Percentiles rank a stretch among this genome's conserved stretches.
Conservation (phyloP, 2,888 invertebrate species). For the Amblyjoppa fuscipennis region DNA sequence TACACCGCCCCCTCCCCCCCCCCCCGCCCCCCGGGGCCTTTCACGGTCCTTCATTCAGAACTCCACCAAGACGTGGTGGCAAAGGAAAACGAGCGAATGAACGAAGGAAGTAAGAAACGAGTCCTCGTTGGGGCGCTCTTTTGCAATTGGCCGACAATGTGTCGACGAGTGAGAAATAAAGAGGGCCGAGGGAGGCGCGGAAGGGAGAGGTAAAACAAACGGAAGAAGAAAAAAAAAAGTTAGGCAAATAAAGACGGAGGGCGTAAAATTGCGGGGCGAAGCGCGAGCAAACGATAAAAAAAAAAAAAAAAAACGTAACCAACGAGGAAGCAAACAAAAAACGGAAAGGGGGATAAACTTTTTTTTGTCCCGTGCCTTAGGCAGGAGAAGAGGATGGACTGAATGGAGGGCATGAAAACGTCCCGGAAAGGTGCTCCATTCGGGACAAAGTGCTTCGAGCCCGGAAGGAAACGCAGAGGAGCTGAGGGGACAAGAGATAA, state of each 20-base stretch:
- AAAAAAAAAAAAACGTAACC: background rate
- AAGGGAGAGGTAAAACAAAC: slow-evolving; percentile 38
- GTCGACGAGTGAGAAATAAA: slow-evolving; percentile 59
- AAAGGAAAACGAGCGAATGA: slow-evolving; percentile 59
- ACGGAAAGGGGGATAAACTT: background rate
- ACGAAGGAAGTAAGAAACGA: slow-evolving; percentile 64
- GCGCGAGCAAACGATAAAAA: slow-evolving; percentile 36
- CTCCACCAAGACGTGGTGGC: slow-evolving; percentile 60
- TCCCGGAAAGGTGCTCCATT: slow-evolving; percentile 38
- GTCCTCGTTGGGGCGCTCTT: slow-evolving; percentile 55
- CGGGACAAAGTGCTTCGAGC: slow-evolving; percentile 43
- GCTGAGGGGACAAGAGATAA: slow-evolving; percentile 26
- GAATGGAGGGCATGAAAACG: slow-evolving; percentile 50
- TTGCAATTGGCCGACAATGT: slow-evolving; percentile 76
- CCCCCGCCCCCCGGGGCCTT: slow-evolving; percentile 10
- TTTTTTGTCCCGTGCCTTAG: slow-evolving; percentile 3
- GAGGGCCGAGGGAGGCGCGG: slow-evolving; percentile 14
- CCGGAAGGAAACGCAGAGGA: slow-evolving; percentile 13
- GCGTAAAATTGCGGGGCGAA: slow-evolving; percentile 51
- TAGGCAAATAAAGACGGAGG: slow-evolving; percentile 44
- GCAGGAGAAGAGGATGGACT: slow-evolving; percentile 32
- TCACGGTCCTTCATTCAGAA: slow-evolving; percentile 64
- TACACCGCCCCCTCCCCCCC: slow-evolving; percentile 23
- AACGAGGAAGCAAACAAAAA: background rate
- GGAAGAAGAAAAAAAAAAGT: slow-evolving; percentile 42